These are phyloP conservation scores for Halcyon malimbica DNA, from an alignment of 2,113 vertebrate genomes.

Conservation along the genomic window DNA sequence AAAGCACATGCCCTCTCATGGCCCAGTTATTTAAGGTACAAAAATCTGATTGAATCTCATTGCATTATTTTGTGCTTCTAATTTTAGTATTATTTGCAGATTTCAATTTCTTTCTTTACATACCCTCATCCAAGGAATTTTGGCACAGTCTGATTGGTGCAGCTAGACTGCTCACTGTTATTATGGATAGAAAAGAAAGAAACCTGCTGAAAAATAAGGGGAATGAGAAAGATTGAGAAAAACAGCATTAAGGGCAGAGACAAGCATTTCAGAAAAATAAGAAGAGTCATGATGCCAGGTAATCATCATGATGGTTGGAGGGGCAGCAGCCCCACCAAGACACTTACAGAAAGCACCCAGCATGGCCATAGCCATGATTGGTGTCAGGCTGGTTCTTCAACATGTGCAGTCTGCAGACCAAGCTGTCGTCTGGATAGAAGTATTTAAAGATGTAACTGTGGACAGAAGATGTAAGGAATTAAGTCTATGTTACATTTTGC, in stretches of 20 bases:
- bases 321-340: not conserved
- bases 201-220: not conserved
- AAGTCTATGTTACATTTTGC: not conserved
- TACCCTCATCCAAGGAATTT: not conserved
- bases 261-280: not conserved
- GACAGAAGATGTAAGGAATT: not conserved
- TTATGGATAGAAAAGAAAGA: not conserved
- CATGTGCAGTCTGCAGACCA: not conserved
- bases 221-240: not conserved
- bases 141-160: not conserved
- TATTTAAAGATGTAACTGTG: not conserved
- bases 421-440: not conserved
- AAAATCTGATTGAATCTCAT: not conserved
- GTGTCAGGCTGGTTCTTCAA: not conserved
- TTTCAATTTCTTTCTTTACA: not conserved
- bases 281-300: not conserved
- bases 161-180: not conserved
- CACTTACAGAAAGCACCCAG: not conserved
- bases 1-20: not conserved
- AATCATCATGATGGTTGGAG: not conserved
- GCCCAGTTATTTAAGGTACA: not conserved
- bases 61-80: not conserved
- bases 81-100: not conserved
- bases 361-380: not conserved
- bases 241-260: not conserved